Evolutionary conservation across 2,113 vertebrate species (phyloP), one percentile per base, ranked within the genome.

Genomic region (Haliaeetus leucogaster): DNA sequence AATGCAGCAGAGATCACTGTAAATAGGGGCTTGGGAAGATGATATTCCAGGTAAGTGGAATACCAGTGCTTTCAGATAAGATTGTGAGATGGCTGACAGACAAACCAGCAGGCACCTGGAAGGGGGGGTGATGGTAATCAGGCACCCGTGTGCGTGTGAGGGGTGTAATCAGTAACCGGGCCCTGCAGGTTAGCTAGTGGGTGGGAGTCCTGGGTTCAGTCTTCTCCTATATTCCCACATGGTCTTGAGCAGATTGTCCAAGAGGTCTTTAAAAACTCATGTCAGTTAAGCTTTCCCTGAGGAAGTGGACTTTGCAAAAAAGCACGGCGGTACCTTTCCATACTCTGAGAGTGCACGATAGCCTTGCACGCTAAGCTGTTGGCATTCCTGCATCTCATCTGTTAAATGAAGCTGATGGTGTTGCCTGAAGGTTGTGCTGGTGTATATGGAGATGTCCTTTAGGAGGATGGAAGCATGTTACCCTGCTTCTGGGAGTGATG

Each of bases 301-400:
- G 81, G 72, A 65, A 34, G 10, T 3, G 26, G 53, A 32, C 71
- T 63, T 30, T 21, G 53, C 18, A 30, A 16, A 53, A 65, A 32
- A 55, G 67, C 59, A 23, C 15, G 0, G 0, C 0, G 5, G 65
- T 62, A 16, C 45, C 29, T 59, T 53, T 53, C 36, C 6, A 1
- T 40, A 16, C 17, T 2, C 17, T 2, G 22, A 15, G 77, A 42
- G 81, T 3, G 5, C 61, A 18, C 40, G 56, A 8, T 3, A 21
- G 63, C 29, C 22, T 34, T 38, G 67, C 53, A 36, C 0, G 0
- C n/a, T 2, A 13, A 47, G 43, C 50, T 0, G 5, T 8, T 61
- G 53, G 66, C 0, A 0, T 58, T 67, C 18, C 38, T 50, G 23
- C 4, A 2, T 38, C 43, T 76, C 25, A 3, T 30, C 61, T 82